Evolutionary conservation across 1,140 invertebrate species (phyloP), one percentile per base, ranked within the genome.

Genomic region (Bombus waltoni): DNA sequence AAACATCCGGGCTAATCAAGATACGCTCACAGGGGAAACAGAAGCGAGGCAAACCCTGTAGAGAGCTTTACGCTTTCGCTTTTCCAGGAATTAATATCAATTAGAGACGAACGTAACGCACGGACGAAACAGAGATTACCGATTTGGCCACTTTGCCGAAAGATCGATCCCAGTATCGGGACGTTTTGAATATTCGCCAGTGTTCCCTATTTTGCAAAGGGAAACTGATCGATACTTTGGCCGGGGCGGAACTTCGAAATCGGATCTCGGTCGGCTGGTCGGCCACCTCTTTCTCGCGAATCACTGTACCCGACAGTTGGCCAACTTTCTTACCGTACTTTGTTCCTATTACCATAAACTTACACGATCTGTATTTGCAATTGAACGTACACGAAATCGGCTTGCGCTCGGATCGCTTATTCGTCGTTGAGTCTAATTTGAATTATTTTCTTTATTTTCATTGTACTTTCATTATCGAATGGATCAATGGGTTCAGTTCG

Each of bases 1-100:
- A 78, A 83, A 77, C 73, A 83, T 83, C 71, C 38, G 25, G 28
- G 28, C 28, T 78, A 81, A 81, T 81, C 66, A 70, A 40, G 66
- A 47, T 35, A 22, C 75, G 25, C 53, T 25, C 75, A 6, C 28
- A 18, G 42, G 4, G 28, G 2, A 42, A 65, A 65, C 57, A 35
- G 42, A 53, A 32, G 18, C n/a, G n/a, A 1, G 13, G 18, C 22
- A 8, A 3, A 8, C 35, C 8, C 3, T 25, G 8, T 10, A 13
- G 13, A 44, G 28, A 32, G 71, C 15, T 44, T 53, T 8, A 22
- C 18, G 47, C 35, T 38, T 25, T 2, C 66, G 18, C n/a, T 28
- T 47, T 22, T 47, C 35, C 72, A 13, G 8, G n/a, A 32, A 44
- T 74, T 47, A n/a, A 74, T 74, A 74, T 47, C 42, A 47, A 72